phyloP scores from a whole-genome alignment of 2,113 vertebrate species.

The Muntiacus muntjak region DNA sequence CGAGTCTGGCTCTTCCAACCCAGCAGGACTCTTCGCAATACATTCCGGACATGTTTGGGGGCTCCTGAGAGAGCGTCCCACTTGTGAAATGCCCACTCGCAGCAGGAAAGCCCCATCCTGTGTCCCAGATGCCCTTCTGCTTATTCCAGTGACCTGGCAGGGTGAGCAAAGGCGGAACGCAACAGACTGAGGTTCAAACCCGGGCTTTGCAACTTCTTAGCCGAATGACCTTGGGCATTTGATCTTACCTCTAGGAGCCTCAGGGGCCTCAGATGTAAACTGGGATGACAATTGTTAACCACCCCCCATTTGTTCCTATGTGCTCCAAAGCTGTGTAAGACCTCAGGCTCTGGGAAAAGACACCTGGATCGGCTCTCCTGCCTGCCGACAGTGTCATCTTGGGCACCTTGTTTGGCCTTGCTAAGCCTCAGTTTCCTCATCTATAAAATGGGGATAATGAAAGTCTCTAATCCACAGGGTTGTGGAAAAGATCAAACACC shows the following conservation, averaged over 20 bases:
- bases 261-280: background rate
- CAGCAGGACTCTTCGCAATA: background rate
- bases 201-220: background rate
- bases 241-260: background rate
- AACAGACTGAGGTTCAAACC: background rate
- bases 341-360: background rate
- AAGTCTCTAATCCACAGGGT: no score
- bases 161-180: background rate
- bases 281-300: background rate
- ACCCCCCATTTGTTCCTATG: background rate
- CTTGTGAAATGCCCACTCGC: background rate
- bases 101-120: fast-evolving
- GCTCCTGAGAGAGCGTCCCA: background rate
- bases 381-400: background rate
- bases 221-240: background rate
- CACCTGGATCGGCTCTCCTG: background rate
- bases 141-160: background rate
- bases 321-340: background rate
- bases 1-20: background rate
- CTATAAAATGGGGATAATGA: background rate
- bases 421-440: background rate
- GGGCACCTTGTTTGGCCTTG: background rate
- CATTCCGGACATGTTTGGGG: background rate
- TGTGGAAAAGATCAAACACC: background rate
- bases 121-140: background rate